Evolutionary conservation across 2,113 vertebrate genomes (phyloP).

Genomic region (Dromas ardeola): DNA sequence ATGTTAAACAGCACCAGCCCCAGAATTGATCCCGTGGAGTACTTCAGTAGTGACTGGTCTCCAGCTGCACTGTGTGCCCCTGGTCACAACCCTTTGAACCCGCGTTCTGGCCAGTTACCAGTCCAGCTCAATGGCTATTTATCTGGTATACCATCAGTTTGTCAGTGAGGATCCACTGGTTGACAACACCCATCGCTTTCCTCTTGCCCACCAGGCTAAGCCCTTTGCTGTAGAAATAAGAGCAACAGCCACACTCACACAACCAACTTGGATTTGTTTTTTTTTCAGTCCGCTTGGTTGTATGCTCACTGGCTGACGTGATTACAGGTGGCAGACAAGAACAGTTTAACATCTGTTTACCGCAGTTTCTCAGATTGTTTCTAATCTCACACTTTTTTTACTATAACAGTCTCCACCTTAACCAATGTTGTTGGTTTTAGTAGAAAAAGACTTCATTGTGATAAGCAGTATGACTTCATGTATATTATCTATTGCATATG

Average conservation of each 20-base stretch:
- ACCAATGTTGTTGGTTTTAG: not conserved
- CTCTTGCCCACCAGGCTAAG: not conserved
- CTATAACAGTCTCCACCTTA: not conserved
- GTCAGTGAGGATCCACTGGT: not conserved
- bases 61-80: too few species aligned
- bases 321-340: not conserved
- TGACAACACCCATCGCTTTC: not conserved
- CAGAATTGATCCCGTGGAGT: too few species aligned
- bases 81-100: too few species aligned
- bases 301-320: not conserved
- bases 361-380: not conserved
- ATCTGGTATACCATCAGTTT: not conserved
- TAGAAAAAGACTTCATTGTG: not conserved
- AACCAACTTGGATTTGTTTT: rapidly evolving
- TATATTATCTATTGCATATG: not conserved
- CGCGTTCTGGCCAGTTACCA: too few species aligned
- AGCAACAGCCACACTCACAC: not conserved
- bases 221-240: not conserved
- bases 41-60: too few species aligned
- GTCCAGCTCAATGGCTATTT: not conserved
- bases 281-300: not conserved
- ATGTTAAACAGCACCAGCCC: too few species aligned
- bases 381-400: not conserved
- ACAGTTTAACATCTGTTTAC: not conserved
- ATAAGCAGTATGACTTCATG: not conserved